Evolutionary conservation across 2,888 invertebrate genomes (phyloP).

Genomic region (Griposia aprilina): DNA sequence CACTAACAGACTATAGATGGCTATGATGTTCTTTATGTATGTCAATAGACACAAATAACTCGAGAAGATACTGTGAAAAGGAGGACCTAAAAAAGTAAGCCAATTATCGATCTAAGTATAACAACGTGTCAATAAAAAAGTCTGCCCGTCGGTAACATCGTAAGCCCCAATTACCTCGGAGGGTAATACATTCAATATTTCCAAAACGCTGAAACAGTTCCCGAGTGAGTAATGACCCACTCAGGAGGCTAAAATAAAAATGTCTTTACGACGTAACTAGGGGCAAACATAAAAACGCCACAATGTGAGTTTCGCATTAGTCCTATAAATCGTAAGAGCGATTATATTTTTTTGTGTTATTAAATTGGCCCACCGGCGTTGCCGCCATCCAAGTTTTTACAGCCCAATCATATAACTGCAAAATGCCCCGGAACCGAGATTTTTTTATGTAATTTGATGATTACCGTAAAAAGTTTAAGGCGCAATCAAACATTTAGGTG

Average conservation of each 20-base stretch:
- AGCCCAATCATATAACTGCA: slow-evolving; percentile 60
- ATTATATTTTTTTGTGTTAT: slow-evolving; percentile 68
- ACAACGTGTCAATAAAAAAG: slow-evolving; percentile 29
- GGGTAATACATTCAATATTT: slow-evolving; percentile 68
- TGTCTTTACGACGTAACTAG: slow-evolving; percentile 69
- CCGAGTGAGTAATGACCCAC: slow-evolving; percentile 66
- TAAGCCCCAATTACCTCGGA: slow-evolving; percentile 62
- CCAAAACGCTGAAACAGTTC: slow-evolving; percentile 69
- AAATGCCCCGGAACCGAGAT: slow-evolving; percentile 47
- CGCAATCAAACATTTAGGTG: slow-evolving; percentile 54
- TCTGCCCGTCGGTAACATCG: slow-evolving; percentile 40
- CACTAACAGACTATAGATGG: neutral
- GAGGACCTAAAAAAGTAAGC: neutral
- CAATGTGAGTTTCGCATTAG: slow-evolving; percentile 68
- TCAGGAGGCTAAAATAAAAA: slow-evolving; percentile 66
- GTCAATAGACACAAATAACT: neutral
- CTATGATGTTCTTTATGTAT: neutral
- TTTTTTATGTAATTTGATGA: slow-evolving; percentile 59
- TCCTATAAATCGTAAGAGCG: slow-evolving; percentile 67
- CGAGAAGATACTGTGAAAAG: neutral
- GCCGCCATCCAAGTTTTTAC: slow-evolving; percentile 59
- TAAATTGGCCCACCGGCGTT: slow-evolving; percentile 57
- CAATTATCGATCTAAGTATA: slow-evolving; percentile 5
- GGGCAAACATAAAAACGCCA: slow-evolving; percentile 63
- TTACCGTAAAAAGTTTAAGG: slow-evolving; percentile 58